Conservation (phyloP, 2,888 invertebrate genomes). For the Sminthurides aquaticus region DNA sequence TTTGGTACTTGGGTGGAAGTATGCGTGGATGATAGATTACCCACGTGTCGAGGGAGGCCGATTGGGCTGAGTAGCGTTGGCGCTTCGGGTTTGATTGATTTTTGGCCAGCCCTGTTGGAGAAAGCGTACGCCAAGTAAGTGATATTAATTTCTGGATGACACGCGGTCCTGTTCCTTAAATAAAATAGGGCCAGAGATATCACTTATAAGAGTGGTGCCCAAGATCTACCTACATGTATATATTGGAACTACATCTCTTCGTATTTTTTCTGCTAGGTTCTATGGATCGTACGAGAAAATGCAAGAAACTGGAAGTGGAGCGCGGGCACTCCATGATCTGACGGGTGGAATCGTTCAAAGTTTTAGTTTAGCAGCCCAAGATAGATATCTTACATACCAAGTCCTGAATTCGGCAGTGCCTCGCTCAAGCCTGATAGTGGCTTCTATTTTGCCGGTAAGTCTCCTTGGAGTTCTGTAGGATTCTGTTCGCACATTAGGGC, state of each 20-base stretch:
- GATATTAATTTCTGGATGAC: too few species aligned
- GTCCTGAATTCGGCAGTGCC: constrained; percentile 63
- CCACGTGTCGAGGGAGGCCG: constrained; percentile 59
- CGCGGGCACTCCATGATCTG: constrained; percentile 64
- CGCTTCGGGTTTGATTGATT: constrained; percentile 55
- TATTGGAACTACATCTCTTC: background rate
- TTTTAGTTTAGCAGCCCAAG: constrained; percentile 59
- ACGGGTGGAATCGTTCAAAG: constrained; percentile 68
- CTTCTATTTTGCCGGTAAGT: constrained; percentile 57
- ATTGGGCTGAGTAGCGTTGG: constrained; percentile 56
- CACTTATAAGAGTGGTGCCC: background rate
- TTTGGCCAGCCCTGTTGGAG: constrained; percentile 69
- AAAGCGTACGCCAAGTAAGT: constrained; percentile 73
- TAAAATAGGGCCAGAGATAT: too few species aligned
- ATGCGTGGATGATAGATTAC: constrained; percentile 66
- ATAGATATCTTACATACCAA: constrained; percentile 60
- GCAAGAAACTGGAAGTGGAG: constrained; percentile 54
- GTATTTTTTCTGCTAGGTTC: constrained; percentile 48
- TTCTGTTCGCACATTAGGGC: too few species aligned
- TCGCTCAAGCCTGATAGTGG: constrained; percentile 61
- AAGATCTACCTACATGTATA: background rate
- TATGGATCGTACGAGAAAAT: constrained; percentile 64
- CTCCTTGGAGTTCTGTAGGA: too few species aligned
- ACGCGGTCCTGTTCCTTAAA: too few species aligned
- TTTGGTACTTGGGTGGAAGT: constrained; percentile 71